Evolutionary conservation across 2,113 vertebrate species (phyloP).

Genomic region (Channa argus): DNA sequence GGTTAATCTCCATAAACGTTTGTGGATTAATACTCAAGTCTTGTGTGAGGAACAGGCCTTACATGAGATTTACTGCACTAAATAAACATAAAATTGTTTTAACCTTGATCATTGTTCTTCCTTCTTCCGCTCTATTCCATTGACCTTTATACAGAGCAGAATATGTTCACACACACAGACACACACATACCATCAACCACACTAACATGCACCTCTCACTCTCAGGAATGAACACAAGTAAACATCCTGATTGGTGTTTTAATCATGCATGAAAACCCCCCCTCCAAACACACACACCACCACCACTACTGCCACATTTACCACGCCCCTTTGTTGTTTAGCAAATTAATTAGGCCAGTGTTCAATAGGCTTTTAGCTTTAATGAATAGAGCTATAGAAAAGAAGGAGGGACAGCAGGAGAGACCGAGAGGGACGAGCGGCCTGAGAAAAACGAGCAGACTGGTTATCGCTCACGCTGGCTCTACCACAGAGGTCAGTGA

Average conservation of each 20-base stretch:
- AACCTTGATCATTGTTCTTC: conserved; percentile 22
- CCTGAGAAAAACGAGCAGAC: conserved; percentile 42
- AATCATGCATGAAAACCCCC: conserved; percentile 50
- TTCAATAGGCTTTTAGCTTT: conserved; percentile 60
- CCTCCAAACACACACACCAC: conserved; percentile 21
- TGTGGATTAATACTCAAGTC: conserved; percentile 44
- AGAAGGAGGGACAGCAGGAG: conserved; percentile 37
- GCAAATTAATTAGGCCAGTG: conserved; percentile 65
- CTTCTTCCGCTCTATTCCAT: conserved; percentile 22
- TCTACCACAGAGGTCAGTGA: conserved; percentile 38
- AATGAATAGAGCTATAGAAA: conserved; percentile 69
- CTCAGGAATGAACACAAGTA: conserved; percentile 42
- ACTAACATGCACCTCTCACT: conserved; percentile 19
- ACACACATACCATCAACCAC: conserved; percentile 1
- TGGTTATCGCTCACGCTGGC: conserved; percentile 32
- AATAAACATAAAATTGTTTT: conserved; percentile 26
- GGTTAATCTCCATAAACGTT: conserved; percentile 51
- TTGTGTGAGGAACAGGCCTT: conserved; percentile 30
- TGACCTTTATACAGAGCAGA: conserved; percentile 45
- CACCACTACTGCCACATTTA: conserved; percentile 1
- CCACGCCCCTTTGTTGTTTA: conserved; percentile 59
- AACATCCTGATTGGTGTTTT: conserved; percentile 46
- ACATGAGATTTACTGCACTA: conserved; percentile 40
- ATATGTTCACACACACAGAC: conserved; percentile 1
- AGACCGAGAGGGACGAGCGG: neutral